phyloP scores from a whole-genome alignment of 2,113 vertebrate genomes.

The Equus przewalskii region DNA sequence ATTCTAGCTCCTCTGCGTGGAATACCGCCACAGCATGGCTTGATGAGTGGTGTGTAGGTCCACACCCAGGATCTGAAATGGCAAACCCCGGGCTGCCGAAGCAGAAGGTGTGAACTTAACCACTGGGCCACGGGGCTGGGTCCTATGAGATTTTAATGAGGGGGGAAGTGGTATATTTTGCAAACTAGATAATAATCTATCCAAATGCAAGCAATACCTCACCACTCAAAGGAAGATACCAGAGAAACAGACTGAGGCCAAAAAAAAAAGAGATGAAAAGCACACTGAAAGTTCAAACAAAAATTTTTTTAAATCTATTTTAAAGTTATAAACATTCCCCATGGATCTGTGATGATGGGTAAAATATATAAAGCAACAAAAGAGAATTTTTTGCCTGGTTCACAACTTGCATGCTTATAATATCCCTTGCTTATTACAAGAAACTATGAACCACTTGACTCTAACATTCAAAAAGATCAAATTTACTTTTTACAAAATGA shows the following conservation, averaged over 20 bases:
- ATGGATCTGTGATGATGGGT: not conserved
- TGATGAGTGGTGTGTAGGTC: too few species aligned
- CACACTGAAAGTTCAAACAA: not conserved
- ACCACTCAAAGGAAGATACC: not conserved
- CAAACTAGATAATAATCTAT: slow-evolving; percentile 28
- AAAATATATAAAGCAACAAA: slow-evolving; percentile 9
- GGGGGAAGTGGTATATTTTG: not conserved
- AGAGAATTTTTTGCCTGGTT: slow-evolving; percentile 41
- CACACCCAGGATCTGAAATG: too few species aligned
- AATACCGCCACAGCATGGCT: too few species aligned
- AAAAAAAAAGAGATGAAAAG: not conserved
- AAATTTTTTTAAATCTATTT: not conserved
- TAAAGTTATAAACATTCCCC: slow-evolving; percentile 23
- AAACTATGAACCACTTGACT: slow-evolving; percentile 47
- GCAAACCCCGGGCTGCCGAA: too few species aligned
- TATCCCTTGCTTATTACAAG: slow-evolving; percentile 29
- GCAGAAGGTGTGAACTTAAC: too few species aligned
- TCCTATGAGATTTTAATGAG: not conserved
- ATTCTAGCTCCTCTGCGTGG: too few species aligned
- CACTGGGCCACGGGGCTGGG: too few species aligned
- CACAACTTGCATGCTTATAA: slow-evolving; percentile 14
- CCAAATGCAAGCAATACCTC: not conserved
- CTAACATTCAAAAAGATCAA: slow-evolving; percentile 45
- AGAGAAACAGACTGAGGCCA: not conserved
- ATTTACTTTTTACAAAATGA: slow-evolving; percentile 49